Evolutionary conservation across 2,797 vertebrate genomes (phyloP).

Genomic region (Notolepis coatsorum): DNA sequence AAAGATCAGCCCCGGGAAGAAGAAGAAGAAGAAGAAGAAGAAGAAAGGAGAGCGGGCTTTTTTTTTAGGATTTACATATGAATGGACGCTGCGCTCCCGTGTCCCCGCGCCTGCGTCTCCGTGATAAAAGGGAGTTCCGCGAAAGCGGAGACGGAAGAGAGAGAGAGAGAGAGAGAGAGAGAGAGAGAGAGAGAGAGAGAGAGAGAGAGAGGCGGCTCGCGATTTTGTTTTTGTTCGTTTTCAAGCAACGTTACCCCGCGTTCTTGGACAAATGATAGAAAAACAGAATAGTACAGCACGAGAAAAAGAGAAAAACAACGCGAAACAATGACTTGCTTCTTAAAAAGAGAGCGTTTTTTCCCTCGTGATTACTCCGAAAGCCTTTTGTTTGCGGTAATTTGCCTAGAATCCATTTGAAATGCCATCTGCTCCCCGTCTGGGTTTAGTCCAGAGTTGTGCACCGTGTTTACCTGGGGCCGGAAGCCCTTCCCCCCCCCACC

Average conservation of each 20-base stretch:
- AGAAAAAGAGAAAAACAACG: slow-evolving; percentile 29
- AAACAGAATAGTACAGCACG: slow-evolving; percentile 19
- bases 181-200: slow-evolving; percentile 18
- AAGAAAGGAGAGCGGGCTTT: slow-evolving; percentile 53
- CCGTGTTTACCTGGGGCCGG: slow-evolving; percentile 7
- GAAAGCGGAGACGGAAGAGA: slow-evolving; percentile 33
- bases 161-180: slow-evolving; percentile 27
- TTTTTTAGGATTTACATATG: slow-evolving; percentile 79
- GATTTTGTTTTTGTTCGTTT: slow-evolving; percentile 24
- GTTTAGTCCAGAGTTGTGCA: slow-evolving; percentile 5
- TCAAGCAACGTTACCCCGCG: slow-evolving; percentile 39
- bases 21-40: too few species aligned
- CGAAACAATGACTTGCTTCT: slow-evolving; percentile 10
- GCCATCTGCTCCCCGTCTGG: slow-evolving; percentile 28
- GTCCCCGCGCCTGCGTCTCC: slow-evolving; percentile 63
- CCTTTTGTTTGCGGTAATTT: slow-evolving; percentile 16
- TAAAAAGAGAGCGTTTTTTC: slow-evolving; percentile 3
- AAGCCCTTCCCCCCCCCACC: slow-evolving; percentile 22
- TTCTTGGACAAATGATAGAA: slow-evolving; percentile 35
- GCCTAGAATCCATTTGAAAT: slow-evolving; percentile 18
- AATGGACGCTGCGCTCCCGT: slow-evolving; percentile 62
- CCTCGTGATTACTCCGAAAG: slow-evolving; percentile 15
- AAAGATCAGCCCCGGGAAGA: slow-evolving; percentile 53
- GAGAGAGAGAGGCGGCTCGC: slow-evolving; percentile 36
- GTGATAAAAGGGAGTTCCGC: slow-evolving; percentile 69